These are phyloP conservation scores for Nomada goodeniana DNA, from an alignment of 2,888 invertebrate genomes.

Conservation along the genomic window DNA sequence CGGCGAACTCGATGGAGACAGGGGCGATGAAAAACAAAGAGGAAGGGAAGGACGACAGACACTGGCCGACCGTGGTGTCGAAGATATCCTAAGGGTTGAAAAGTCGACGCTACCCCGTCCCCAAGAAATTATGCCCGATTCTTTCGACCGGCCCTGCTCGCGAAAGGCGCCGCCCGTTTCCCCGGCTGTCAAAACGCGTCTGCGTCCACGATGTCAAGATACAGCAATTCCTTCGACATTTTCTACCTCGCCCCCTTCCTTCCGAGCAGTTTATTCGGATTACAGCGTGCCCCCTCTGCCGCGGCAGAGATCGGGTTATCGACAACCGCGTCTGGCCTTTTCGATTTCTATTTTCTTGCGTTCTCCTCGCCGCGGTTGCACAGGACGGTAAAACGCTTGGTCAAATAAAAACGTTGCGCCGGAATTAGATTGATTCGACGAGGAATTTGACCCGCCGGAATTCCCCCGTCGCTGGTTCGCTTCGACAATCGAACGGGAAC, in stretches of 20 bases:
- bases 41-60: conserved; percentile 33
- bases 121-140: conserved; percentile 82
- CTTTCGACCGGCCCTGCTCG: conserved; percentile 60
- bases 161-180: conserved; percentile 50
- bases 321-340: neutral
- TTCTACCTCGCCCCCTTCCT: conserved; percentile 45
- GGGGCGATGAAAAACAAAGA: conserved; percentile 31
- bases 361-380: too few species aligned
- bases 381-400: neutral
- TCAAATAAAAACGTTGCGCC: too few species aligned
- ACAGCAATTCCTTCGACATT: conserved; percentile 40
- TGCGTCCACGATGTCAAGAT: conserved; percentile 22
- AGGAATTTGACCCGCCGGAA: too few species aligned
- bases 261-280: conserved; percentile 77
- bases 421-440: too few species aligned
- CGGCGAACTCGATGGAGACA: neutral
- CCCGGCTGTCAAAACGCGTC: conserved; percentile 9
- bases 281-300: conserved; percentile 53
- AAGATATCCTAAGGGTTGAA: conserved; percentile 83
- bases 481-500: too few species aligned
- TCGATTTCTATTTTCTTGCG: neutral
- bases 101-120: conserved; percentile 81
- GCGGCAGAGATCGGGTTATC: neutral
- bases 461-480: too few species aligned
- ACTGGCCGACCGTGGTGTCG: conserved; percentile 70